Conservation (phyloP, 2,888 invertebrate genomes). For the Trissonchulus sp. region DNA sequence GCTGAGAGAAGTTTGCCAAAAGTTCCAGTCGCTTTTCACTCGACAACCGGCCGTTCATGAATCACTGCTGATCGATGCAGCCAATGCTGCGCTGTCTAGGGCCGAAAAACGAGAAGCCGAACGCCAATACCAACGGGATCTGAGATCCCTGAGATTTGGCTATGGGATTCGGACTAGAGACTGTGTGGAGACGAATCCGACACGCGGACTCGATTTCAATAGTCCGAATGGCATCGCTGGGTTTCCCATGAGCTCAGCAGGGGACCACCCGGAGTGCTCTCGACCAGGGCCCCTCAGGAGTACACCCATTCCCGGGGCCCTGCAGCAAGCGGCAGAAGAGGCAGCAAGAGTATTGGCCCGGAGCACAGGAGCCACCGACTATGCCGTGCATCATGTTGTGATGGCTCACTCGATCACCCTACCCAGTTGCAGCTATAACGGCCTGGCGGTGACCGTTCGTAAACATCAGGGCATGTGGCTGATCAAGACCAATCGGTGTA, state of each 20-base stretch:
- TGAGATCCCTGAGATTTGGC: background rate
- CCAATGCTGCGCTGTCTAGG: constrained; percentile 64
- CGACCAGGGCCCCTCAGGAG: too few species aligned
- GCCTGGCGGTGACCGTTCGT: background rate
- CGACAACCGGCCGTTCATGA: constrained; percentile 82
- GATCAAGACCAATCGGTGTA: background rate
- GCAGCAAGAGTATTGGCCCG: background rate
- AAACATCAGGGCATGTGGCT: background rate
- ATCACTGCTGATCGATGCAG: constrained; percentile 82
- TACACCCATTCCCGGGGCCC: background rate
- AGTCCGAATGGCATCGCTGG: background rate
- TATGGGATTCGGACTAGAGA: background rate
- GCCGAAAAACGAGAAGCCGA: constrained; percentile 29
- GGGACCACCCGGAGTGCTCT: background rate
- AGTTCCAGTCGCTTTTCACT: constrained; percentile 24
- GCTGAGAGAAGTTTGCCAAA: constrained; percentile 24
- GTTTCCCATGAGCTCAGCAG: background rate
- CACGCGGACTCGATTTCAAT: background rate
- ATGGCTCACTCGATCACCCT: background rate
- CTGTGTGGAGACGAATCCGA: background rate
- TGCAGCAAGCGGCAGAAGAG: background rate
- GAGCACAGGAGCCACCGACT: background rate
- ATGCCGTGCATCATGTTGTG: background rate
- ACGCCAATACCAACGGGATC: constrained; percentile 24
- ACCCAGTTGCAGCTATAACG: background rate